phyloP scores from a whole-genome alignment of 1,140 invertebrate species.

The Drosophila arizonae region DNA sequence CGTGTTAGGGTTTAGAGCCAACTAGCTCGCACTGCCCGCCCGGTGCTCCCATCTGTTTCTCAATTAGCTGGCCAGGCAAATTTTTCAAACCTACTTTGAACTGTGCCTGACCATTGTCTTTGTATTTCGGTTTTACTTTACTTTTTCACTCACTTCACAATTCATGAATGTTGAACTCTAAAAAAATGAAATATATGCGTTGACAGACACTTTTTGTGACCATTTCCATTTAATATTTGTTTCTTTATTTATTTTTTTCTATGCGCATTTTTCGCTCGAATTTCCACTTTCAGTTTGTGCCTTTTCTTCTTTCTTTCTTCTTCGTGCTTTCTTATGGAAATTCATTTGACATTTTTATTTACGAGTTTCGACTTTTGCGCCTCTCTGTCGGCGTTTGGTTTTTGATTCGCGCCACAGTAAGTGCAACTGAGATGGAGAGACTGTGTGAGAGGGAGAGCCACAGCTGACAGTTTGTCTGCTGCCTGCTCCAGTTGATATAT shows the following conservation, averaged over 20 bases:
- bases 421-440: not conserved
- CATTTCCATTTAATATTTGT: slow-evolving; percentile 22
- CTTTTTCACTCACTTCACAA: not conserved
- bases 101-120: not conserved
- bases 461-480: slow-evolving; percentile 32
- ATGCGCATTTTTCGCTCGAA: slow-evolving; percentile 7
- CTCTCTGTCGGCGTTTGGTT: slow-evolving; percentile 36
- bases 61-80: slow-evolving; percentile 19
- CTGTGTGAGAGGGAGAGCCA: not conserved
- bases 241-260: slow-evolving; percentile 10
- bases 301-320: slow-evolving; percentile 12
- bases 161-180: slow-evolving; percentile 16
- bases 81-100: slow-evolving; percentile 20
- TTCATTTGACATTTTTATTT: slow-evolving; percentile 52
- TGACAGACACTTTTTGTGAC: slow-evolving; percentile 31
- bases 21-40: slow-evolving; percentile 7
- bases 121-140: too few species aligned
- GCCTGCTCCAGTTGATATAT: slow-evolving; percentile 47
- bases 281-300: slow-evolving; percentile 47
- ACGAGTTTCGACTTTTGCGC: slow-evolving; percentile 40
- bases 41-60: not conserved
- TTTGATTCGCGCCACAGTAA: not conserved
- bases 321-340: slow-evolving; percentile 46
- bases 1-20: slow-evolving; percentile 47
- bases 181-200: slow-evolving; percentile 14